Evolutionary conservation across 2,113 vertebrate genomes (phyloP).

Genomic region (Melanerpes formicivorus): DNA sequence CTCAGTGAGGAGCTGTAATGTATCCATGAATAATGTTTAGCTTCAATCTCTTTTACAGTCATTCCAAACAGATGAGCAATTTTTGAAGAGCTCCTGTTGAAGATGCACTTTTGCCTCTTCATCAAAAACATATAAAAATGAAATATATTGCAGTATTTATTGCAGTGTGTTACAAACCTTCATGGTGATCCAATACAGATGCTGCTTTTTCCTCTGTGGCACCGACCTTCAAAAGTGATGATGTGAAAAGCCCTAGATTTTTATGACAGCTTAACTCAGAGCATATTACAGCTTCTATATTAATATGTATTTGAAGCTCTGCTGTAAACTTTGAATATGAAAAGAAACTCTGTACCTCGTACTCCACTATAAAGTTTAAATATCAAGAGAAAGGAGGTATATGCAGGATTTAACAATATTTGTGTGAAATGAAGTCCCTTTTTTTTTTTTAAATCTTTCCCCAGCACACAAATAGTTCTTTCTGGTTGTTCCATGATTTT

Average conservation of each 20-base stretch:
- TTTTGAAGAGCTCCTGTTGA: conserved; percentile 75
- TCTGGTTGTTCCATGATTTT: conserved; percentile 19
- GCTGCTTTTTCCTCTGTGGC: conserved; percentile 62
- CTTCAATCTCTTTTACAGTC: conserved; percentile 69
- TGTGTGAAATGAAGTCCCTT: conserved; percentile 27
- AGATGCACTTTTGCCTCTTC: conserved; percentile 79
- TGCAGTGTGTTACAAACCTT: conserved; percentile 68
- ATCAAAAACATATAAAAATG: conserved; percentile 79
- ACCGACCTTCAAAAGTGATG: conserved; percentile 79
- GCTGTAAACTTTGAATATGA: conserved; percentile 70
- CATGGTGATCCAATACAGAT: conserved; percentile 61
- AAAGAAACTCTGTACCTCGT: conserved; percentile 55
- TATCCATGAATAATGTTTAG: conserved; percentile 73
- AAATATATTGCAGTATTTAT: conserved; percentile 78
- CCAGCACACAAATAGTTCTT: not conserved
- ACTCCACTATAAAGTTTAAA: conserved; percentile 64
- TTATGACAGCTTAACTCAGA: conserved; percentile 76
- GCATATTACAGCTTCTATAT: conserved; percentile 65
- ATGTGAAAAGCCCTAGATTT: conserved; percentile 72
- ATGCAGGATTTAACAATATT: conserved; percentile 54
- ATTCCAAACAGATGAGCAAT: conserved; percentile 74
- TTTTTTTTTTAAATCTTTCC: too few species aligned
- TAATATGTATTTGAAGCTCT: conserved; percentile 72
- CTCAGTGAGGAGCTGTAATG: conserved; percentile 46
- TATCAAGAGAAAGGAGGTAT: conserved; percentile 53